These are phyloP conservation scores for Pyrrhura leucotis DNA, from an alignment of 2,797 vertebrate species.

Conservation along the genomic window DNA sequence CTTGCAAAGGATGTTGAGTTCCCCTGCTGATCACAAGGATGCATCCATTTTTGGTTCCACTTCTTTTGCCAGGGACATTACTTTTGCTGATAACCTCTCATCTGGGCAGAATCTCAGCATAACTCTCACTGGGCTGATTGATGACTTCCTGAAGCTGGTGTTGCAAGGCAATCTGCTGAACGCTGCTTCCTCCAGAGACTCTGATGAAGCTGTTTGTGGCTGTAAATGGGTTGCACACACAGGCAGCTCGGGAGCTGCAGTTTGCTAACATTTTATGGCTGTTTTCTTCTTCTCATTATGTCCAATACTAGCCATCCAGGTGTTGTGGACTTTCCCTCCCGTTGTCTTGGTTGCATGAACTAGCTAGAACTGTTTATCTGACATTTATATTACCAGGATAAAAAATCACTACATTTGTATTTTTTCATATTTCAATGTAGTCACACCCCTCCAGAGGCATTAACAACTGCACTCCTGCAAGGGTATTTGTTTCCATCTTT, in stretches of 20 bases:
- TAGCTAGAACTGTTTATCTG: slow-evolving; percentile 23
- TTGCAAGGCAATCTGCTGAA: slow-evolving; percentile 67
- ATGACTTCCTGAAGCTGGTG: slow-evolving; percentile 75
- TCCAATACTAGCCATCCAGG: slow-evolving; percentile 22
- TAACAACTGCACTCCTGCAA: not conserved
- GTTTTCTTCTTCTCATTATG: slow-evolving; percentile 29
- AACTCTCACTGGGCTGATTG: slow-evolving; percentile 68
- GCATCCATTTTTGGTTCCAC: not conserved
- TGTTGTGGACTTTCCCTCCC: not conserved
- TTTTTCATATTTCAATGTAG: not conserved
- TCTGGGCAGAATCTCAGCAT: slow-evolving; percentile 62
- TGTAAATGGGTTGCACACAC: not conserved
- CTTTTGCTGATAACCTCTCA: slow-evolving; percentile 45
- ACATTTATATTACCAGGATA: not conserved
- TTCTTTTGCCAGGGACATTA: not conserved
- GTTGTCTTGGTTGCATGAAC: not conserved
- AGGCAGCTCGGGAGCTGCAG: slow-evolving; percentile 50
- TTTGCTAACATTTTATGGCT: slow-evolving; percentile 1
- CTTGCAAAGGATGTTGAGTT: not conserved
- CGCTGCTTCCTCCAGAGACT: slow-evolving; percentile 52
- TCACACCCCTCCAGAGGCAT: not conserved
- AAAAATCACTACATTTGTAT: not conserved
- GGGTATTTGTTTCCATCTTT: slow-evolving; percentile 49
- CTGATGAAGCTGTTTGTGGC: not conserved
- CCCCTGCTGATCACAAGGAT: not conserved